phyloP scores from a whole-genome alignment of 2,797 vertebrate genomes.

The Philypnodon macrostomus region DNA sequence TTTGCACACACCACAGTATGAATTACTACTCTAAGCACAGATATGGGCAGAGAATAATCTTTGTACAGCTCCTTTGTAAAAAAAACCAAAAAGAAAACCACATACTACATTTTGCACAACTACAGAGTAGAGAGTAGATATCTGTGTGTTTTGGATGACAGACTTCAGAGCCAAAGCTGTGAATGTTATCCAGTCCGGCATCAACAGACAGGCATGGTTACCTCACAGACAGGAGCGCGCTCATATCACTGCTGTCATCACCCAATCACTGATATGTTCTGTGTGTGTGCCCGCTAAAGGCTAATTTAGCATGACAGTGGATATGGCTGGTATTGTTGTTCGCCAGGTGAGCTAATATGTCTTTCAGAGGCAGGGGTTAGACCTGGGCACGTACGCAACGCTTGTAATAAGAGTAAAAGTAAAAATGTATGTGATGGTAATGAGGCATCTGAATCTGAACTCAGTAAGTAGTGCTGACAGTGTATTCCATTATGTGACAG shows the following conservation, averaged over 20 bases:
- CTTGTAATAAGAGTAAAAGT: background rate
- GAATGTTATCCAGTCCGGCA: conserved; percentile 77
- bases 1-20: no score
- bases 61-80: no score
- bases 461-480: no score
- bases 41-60: no score
- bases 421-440: no score
- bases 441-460: no score
- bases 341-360: conserved; percentile 81
- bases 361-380: conserved; percentile 16
- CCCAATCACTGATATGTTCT: conserved; percentile 55
- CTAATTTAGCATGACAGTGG: conserved; percentile 75
- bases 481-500: conserved; percentile 68
- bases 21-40: no score
- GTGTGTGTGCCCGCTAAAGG: conserved; percentile 35
- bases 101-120: no score
- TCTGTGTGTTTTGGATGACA: conserved; percentile 45
- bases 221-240: conserved; percentile 67
- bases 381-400: conserved; percentile 58
- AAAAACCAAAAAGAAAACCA: no score
- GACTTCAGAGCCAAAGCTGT: conserved; percentile 56
- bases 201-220: conserved; percentile 73
- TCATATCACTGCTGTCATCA: conserved; percentile 73
- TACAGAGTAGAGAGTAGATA: conserved; percentile 9
- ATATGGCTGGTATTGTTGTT: conserved; percentile 61